These are phyloP conservation scores for Ferrisia virgata DNA, from an alignment of 2,888 invertebrate species.

Conservation along the genomic window DNA sequence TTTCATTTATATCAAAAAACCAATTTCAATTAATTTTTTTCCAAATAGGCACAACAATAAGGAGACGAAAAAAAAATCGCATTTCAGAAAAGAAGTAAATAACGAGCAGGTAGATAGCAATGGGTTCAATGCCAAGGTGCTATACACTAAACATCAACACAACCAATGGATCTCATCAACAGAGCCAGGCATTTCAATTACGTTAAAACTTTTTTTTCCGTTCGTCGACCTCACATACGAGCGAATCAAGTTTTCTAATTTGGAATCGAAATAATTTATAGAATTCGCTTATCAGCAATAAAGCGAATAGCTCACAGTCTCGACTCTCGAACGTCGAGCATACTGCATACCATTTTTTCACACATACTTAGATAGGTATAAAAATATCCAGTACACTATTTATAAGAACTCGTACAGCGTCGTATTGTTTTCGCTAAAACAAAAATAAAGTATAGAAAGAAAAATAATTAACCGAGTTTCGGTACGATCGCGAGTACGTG, in stretches of 20 bases:
- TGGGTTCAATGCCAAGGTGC: no score
- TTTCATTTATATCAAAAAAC: no score
- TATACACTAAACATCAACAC: neutral
- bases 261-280: neutral
- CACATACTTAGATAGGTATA: no score
- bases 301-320: neutral
- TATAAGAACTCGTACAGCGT: neutral
- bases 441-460: neutral
- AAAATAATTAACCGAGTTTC: constrained; percentile 1
- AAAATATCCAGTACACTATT: no score
- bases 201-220: neutral
- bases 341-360: neutral
- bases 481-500: neutral
- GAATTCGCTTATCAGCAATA: neutral
- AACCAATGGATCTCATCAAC: neutral
- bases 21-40: no score
- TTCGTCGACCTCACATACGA: neutral
- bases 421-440: neutral
- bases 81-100: no score
- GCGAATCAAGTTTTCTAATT: neutral
- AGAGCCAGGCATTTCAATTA: neutral
- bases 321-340: neutral
- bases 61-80: no score
- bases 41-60: no score
- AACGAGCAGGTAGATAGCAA: no score